These are phyloP conservation scores for Halesus radiatus DNA, from an alignment of 1,140 invertebrate species.

Conservation along the genomic window DNA sequence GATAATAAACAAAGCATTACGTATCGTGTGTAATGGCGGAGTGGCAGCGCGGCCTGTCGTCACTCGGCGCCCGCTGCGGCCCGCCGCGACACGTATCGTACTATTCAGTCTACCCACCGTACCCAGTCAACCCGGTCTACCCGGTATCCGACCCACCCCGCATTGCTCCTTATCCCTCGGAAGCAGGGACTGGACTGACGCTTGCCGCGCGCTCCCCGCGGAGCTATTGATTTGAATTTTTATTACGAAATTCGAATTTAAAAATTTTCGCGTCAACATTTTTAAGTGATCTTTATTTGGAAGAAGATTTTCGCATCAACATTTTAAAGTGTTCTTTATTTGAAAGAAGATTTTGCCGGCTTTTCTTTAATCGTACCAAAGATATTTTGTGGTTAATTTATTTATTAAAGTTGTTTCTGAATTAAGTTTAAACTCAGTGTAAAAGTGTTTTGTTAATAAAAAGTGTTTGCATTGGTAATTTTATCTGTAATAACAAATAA, in stretches of 20 bases:
- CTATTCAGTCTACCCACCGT: not conserved
- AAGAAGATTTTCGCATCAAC: not conserved
- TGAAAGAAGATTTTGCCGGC: not conserved
- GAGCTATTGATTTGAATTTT: slow-evolving; percentile 30
- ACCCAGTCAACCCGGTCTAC: too few relatives aligned
- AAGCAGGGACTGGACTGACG: slow-evolving; percentile 36
- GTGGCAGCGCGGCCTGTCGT: slow-evolving; percentile 7
- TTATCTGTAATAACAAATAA: too few relatives aligned
- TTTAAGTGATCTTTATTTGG: not conserved
- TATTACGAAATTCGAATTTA: slow-evolving; percentile 24
- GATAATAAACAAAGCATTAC: slow-evolving; percentile 18
- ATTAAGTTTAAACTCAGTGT: too few relatives aligned
- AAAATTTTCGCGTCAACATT: not conserved
- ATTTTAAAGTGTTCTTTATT: not conserved
- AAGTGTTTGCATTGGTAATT: too few relatives aligned
- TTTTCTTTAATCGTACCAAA: slow-evolving; percentile 13
- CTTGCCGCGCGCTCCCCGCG: not conserved
- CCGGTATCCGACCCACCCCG: not conserved
- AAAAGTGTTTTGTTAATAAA: too few relatives aligned
- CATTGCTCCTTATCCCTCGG: slow-evolving; percentile 32
- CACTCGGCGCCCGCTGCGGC: slow-evolving; percentile 39
- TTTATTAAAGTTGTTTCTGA: not conserved
- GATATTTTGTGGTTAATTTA: slow-evolving; percentile 19
- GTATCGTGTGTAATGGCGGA: slow-evolving; percentile 1
- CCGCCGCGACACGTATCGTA: slow-evolving; percentile 31